Evolutionary conservation across 2,888 invertebrate species (phyloP).

Genomic region (Amphimallon solstitiale): DNA sequence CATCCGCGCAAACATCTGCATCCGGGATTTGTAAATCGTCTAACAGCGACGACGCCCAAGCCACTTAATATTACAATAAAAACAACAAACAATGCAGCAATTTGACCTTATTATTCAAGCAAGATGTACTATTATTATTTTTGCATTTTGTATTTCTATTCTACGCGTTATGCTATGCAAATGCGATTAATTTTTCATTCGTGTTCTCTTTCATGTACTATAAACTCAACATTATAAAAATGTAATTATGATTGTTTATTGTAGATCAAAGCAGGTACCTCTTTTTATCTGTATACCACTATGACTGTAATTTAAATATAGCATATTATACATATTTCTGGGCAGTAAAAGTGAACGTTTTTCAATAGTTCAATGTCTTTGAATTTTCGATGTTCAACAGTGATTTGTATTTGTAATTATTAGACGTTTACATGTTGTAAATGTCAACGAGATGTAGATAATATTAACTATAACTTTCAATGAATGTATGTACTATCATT

Average conservation of each 20-base stretch:
- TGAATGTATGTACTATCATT: background rate
- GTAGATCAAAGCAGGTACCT: no score
- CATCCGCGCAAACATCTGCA: background rate
- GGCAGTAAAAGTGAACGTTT: background rate
- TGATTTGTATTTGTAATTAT: background rate
- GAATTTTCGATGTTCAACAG: background rate
- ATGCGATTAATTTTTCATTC: background rate
- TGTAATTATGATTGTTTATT: background rate
- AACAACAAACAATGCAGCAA: background rate
- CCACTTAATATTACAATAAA: background rate
- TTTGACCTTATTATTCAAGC: constrained; percentile 9
- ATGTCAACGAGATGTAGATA: no score
- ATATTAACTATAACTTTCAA: background rate
- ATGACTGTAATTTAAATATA: no score
- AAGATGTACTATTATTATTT: background rate
- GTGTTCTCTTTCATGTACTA: background rate
- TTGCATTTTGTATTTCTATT: background rate
- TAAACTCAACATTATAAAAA: background rate
- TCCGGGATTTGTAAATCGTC: constrained; percentile 11
- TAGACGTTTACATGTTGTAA: no score
- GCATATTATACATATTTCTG: no score
- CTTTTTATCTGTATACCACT: no score
- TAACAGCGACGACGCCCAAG: constrained; percentile 9
- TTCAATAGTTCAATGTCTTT: constrained; percentile 24
- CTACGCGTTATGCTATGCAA: background rate